phyloP scores from a whole-genome alignment of 1,140 invertebrate species.

The Heterodera carotae region DNA sequence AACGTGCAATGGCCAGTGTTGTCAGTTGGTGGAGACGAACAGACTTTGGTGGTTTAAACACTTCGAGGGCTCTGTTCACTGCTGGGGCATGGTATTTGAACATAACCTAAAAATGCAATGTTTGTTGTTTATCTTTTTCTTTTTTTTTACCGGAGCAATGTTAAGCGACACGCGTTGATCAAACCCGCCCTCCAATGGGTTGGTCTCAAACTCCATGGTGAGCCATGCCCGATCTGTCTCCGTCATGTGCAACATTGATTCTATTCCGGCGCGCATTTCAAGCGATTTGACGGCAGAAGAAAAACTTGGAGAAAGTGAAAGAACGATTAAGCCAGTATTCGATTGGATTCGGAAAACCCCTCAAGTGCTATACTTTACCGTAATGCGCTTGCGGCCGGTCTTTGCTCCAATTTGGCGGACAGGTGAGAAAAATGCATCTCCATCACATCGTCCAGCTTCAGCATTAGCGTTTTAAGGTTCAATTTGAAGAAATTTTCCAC shows the following conservation, averaged over 20 bases:
- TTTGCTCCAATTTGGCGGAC: conserved; percentile 73
- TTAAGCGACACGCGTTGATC: conserved; percentile 73
- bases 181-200: conserved; percentile 72
- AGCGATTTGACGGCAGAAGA: conserved; percentile 66
- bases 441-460: conserved; percentile 62
- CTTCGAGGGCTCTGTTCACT: conserved; percentile 67
- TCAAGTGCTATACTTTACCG: conserved; percentile 54
- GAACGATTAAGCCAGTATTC: not conserved
- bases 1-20: conserved; percentile 76
- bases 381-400: conserved; percentile 78
- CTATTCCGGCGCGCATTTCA: conserved; percentile 59
- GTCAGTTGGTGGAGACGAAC: conserved; percentile 74
- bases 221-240: conserved; percentile 74
- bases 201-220: conserved; percentile 82
- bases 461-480: conserved; percentile 49
- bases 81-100: conserved; percentile 65
- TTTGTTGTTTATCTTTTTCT: not conserved
- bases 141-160: conserved; percentile 47
- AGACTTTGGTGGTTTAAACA: conserved; percentile 77
- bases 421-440: conserved; percentile 71
- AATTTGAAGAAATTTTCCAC: conserved; percentile 59
- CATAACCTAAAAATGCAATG: conserved; percentile 18
- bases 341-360: not conserved
- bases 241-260: conserved; percentile 52
- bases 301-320: conserved; percentile 57